These are phyloP conservation scores for Euplagia quadripunctaria DNA, from an alignment of 2,888 invertebrate genomes.

Conservation along the genomic window DNA sequence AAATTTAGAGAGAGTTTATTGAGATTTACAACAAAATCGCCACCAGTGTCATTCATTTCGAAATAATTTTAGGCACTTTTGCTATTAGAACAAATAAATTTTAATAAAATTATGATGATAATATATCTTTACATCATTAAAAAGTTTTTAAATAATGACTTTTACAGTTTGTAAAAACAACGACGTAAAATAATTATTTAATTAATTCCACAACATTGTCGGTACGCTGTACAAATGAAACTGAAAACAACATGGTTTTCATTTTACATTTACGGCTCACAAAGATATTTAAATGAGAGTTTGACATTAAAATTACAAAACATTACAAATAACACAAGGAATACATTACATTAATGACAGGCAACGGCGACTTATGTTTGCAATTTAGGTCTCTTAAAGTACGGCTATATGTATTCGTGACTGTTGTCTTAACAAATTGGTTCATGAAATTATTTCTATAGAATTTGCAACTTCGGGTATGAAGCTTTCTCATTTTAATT, in stretches of 20 bases:
- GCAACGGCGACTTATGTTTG: constrained; percentile 8
- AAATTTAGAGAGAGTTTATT: no score
- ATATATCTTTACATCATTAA: background rate
- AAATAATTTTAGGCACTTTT: background rate
- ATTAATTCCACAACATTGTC: constrained; percentile 9
- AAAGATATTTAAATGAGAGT: constrained; percentile 33
- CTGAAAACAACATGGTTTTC: constrained; percentile 25
- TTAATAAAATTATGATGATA: background rate
- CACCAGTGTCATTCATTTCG: background rate
- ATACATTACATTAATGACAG: constrained; percentile 24
- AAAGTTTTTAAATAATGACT: background rate
- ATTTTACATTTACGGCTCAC: constrained; percentile 26
- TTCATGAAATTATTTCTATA: background rate
- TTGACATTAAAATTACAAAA: constrained; percentile 30
- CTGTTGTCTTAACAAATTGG: background rate
- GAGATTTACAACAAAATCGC: no score
- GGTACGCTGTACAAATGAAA: constrained; percentile 15
- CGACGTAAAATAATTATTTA: constrained; percentile 1
- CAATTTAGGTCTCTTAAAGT: background rate
- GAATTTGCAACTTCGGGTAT: background rate
- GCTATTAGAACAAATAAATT: background rate
- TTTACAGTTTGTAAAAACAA: constrained; percentile 17
- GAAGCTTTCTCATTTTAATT: background rate
- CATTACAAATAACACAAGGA: constrained; percentile 27
- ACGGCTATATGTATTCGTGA: background rate